Evolutionary conservation across 2,113 vertebrate genomes (phyloP), one percentile per base, ranked within the genome.

Genomic region (Chauna torquata): DNA sequence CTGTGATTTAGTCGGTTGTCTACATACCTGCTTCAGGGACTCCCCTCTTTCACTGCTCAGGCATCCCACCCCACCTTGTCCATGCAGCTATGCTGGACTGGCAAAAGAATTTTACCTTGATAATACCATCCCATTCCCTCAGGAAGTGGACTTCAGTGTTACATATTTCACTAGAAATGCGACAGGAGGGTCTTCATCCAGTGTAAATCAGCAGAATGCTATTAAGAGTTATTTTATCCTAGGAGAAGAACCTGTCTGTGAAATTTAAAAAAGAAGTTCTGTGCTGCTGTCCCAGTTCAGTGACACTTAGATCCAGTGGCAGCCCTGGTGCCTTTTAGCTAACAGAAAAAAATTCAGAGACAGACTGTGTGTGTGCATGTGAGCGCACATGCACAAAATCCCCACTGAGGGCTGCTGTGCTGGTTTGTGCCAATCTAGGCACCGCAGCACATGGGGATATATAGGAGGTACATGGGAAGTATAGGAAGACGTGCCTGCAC

Each of bases 141-240:
- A 68, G 38, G 28, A 64, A 71, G n/a, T 1, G 0, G 1, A 42
- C 4, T 58, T 52, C n/a, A 62, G 30, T 45, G 4, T 9, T 47
- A 30, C 27, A 20, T 10, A 11, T 64, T 78, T 65, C 81, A 9
- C 65, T 47, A 16, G 61, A 78, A 89, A 47, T 27, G 9, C 36
- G 61, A 4, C 22, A 30, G 5, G 11, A 34, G 75, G 16, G 2
- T 19, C 58, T 62, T 58, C 14, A 38, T 44, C 24, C 14, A 16
- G 6, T 1, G 0, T 44, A 52, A 85, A 50, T 36, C 23, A 54
- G 22, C 40, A 34, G 22, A 13, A 5, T 24, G 23, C 23, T 75
- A 18, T 18, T 44, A 25, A n/a, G 16, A 40, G 42, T 32, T 86
- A 16, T 49, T 90, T 83, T 65, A 34, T 62, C 12, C 27, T 40